A percentile compares a stretch with the other conserved stretches of the same genome.
phyloP scores from a whole-genome alignment of 2,888 invertebrate species.

The Argyresthia goedartella region DNA sequence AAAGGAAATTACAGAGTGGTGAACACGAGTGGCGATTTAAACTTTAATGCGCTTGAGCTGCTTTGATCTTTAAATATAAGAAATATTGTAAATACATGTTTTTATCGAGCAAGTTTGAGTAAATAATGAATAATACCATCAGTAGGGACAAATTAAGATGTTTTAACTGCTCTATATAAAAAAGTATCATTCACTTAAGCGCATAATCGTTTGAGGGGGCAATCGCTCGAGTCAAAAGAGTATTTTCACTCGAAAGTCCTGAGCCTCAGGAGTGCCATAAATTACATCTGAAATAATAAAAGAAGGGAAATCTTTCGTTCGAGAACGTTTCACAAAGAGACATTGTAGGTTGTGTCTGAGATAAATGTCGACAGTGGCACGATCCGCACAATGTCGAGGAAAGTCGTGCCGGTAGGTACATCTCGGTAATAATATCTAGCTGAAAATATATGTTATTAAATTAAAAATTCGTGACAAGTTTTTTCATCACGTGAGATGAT shows the following conservation, averaged over 20 bases:
- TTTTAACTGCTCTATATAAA: background rate
- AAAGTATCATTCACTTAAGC: background rate
- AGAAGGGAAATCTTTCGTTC: constrained; percentile 54
- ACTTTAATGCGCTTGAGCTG: constrained; percentile 66
- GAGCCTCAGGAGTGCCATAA: constrained; percentile 46
- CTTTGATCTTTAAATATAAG: constrained; percentile 49
- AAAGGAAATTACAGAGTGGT: constrained; percentile 63
- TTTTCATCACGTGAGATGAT: too few species aligned
- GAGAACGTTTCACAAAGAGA: constrained; percentile 56
- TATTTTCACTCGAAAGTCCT: constrained; percentile 16
- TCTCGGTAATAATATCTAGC: constrained; percentile 29
- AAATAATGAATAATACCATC: too few species aligned
- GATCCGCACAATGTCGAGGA: constrained; percentile 24
- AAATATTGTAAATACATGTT: constrained; percentile 26
- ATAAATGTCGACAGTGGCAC: constrained; percentile 50
- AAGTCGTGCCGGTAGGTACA: constrained; percentile 43
- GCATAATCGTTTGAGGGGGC: background rate
- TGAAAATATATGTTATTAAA: too few species aligned
- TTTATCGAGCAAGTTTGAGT: too few species aligned
- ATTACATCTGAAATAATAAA: constrained; percentile 61
- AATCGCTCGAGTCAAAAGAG: constrained; percentile 23
- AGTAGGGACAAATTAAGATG: too few species aligned
- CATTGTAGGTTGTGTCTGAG: constrained; percentile 34
- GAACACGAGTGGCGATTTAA: constrained; percentile 54
- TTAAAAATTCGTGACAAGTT: too few species aligned